Evolutionary conservation across 2,888 invertebrate species (phyloP), one percentile per base, ranked within the genome.

Genomic region (Blastobasis adustella): DNA sequence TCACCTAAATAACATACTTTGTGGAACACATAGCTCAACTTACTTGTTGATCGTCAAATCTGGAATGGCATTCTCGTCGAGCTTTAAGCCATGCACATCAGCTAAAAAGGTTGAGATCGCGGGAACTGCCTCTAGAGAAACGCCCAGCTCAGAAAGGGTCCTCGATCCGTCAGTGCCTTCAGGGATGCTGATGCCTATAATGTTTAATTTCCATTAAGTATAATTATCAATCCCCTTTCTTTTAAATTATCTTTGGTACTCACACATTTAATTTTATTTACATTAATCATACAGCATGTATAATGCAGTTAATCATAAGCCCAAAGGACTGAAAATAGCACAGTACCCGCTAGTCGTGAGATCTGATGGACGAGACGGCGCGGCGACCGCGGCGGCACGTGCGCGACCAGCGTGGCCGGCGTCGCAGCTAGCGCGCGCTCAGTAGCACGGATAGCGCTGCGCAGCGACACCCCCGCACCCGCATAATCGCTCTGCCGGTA

Each of bases 131-230:
- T 55, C 51, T 3, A 45, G 9, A 7, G 56, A 54, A 3, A 65
- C 41, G n/a, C 61, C 59, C 37, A 67, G 43, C 5, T 67, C 66
- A 37, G 52, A 49, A 38, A 69, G 49, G n/a, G 61, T 63, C 5
- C 46, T 36, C 4, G 45, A 50, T n/a, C 55, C 53, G 3, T 7
- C 8, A 2, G 46, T 42, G 7, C 57, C 54, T 23, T 57, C 54
- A 4, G 60, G 39, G 5, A 63, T 51, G n/a, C 54, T 44, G 4
- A 63, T 49, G 43, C 55, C 65, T 66, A 23, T 23, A 23, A 23
- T 23, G 23, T 23, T 23, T 23, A 23, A 9, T 9, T 9, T 44
- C 9, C 6, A 5, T 38, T 45, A 10, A 8, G 7, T 37, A 6
- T 48, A 23, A 8, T 7, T 9, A 6, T 10, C 1, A 5, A 45